Conservation (phyloP, 2,113 vertebrate genomes). For the Oryzias curvinotus region DNA sequence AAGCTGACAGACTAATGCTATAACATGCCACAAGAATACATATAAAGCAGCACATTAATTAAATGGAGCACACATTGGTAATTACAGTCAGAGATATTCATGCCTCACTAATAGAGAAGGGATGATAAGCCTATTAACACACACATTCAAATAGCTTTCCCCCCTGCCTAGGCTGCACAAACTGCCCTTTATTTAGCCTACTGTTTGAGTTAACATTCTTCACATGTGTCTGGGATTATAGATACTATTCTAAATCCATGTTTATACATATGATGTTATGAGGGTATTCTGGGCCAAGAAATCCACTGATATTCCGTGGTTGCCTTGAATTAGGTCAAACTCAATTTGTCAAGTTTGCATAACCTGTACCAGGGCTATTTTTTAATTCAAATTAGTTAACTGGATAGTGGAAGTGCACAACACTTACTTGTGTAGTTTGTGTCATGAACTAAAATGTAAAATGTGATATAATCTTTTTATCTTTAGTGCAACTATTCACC, state of each 20-base stretch:
- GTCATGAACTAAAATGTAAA: no score
- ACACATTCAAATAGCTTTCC: background rate
- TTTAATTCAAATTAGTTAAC: no score
- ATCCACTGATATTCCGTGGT: no score
- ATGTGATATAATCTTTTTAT: no score
- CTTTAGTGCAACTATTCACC: no score
- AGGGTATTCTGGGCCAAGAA: no score
- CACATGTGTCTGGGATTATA: background rate
- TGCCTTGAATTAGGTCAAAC: no score
- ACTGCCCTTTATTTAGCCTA: background rate
- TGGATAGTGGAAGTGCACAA: no score
- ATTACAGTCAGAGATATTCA: constrained; percentile 3
- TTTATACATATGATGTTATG: no score
- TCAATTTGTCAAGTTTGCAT: no score
- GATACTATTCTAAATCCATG: background rate
- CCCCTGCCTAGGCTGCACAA: background rate
- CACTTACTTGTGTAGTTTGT: no score
- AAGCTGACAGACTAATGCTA: background rate
- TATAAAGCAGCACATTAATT: background rate
- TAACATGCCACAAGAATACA: background rate
- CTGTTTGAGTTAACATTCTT: background rate
- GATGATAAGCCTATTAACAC: background rate
- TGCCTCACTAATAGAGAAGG: background rate
- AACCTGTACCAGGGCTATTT: no score
- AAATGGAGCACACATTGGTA: background rate